These are phyloP conservation scores for Megaustenia siamemsis DNA, from an alignment of 2,888 invertebrate species.

Conservation along the genomic window DNA sequence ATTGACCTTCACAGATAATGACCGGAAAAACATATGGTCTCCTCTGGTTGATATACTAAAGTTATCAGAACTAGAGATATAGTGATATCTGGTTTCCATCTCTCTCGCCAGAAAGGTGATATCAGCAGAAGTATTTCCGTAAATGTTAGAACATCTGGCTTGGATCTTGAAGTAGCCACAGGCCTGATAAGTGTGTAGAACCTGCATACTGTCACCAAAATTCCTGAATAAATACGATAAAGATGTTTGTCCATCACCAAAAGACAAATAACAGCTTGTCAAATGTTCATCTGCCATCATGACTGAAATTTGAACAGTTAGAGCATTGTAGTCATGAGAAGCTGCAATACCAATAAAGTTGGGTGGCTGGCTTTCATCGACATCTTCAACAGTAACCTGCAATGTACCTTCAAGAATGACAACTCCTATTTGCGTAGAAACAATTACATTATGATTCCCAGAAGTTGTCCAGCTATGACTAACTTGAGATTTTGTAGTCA, in stretches of 20 bases:
- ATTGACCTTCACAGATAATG: conserved; percentile 46
- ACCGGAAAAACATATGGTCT: conserved; percentile 56
- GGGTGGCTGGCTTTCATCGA: conserved; percentile 68
- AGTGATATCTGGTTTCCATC: conserved; percentile 61
- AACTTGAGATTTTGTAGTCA: conserved; percentile 57
- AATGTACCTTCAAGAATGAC: conserved; percentile 57
- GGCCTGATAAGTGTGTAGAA: conserved; percentile 60
- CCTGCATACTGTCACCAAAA: conserved; percentile 56
- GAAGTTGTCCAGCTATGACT: conserved; percentile 69
- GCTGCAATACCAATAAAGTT: conserved; percentile 62
- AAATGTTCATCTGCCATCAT: conserved; percentile 61
- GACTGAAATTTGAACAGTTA: conserved; percentile 59
- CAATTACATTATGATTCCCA: conserved; percentile 68
- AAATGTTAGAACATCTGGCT: conserved; percentile 68
- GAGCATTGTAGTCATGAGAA: conserved; percentile 55
- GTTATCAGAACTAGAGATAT: conserved; percentile 54
- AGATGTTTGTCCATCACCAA: conserved; percentile 59
- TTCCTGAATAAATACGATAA: conserved; percentile 44
- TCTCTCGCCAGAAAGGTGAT: conserved; percentile 62
- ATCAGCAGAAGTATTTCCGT: conserved; percentile 63
- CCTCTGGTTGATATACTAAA: conserved; percentile 62
- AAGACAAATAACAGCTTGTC: conserved; percentile 62
- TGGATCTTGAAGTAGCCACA: conserved; percentile 68
- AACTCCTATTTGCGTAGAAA: conserved; percentile 63
- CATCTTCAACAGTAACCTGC: conserved; percentile 64